Percentiles rank a stretch among this genome's conserved stretches.
phyloP scores from a whole-genome alignment of 1,140 invertebrate genomes.

The Caenorhabditis tropicalis region DNA sequence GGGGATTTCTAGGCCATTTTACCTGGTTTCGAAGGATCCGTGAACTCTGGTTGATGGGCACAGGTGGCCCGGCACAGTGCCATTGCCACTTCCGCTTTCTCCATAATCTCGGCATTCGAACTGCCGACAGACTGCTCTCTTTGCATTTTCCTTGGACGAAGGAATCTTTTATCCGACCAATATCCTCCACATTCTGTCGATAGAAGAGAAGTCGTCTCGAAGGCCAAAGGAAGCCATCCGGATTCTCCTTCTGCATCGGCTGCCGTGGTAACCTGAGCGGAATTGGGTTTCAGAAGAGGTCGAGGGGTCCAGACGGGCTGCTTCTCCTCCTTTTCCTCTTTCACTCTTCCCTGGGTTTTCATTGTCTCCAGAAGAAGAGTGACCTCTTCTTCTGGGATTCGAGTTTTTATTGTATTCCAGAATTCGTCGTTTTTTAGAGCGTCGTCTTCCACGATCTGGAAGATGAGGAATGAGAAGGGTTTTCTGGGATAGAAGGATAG shows the following conservation, averaged over 20 bases:
- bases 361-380: background rate
- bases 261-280: background rate
- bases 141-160: slow-evolving; percentile 1
- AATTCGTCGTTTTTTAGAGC: slow-evolving; percentile 4
- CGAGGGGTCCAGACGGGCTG: background rate
- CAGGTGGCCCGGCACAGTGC: background rate
- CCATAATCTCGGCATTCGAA: slow-evolving; percentile 20
- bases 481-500: no score
- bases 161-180: slow-evolving; percentile 18
- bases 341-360: background rate
- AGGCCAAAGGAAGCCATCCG: background rate
- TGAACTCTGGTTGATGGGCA: background rate
- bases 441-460: background rate
- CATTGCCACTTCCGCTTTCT: slow-evolving; percentile 24
- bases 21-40: background rate
- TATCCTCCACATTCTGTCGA: background rate
- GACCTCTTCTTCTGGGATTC: background rate
- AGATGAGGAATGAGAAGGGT: no score
- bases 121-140: background rate
- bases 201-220: background rate
- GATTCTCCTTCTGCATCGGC: background rate
- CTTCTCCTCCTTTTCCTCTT: slow-evolving; percentile 4
- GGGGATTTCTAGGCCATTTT: no score
- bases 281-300: background rate
- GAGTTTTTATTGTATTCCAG: background rate